A percentile compares a stretch with the other conserved stretches of the same genome.
phyloP scores from a whole-genome alignment of 2,797 vertebrate species.

The Steatocranus sp. region DNA sequence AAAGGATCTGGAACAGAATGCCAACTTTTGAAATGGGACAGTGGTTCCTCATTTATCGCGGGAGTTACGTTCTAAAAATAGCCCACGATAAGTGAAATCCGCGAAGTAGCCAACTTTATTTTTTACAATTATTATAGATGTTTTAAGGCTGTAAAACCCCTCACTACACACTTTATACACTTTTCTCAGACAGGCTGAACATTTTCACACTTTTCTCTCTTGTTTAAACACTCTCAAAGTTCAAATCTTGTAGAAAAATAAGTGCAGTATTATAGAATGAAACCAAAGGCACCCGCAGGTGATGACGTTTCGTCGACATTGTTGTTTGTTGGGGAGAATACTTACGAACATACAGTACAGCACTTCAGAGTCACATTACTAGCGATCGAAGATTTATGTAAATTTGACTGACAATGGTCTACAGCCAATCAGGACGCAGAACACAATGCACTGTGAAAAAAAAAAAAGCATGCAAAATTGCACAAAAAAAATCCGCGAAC shows the following conservation, averaged over 20 bases:
- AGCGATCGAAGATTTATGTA: no score
- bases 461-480: neutral
- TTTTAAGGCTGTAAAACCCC: neutral
- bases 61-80: neutral
- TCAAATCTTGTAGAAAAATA: no score
- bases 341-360: no score
- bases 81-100: neutral
- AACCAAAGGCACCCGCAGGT: no score
- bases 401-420: neutral
- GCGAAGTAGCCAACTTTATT: neutral
- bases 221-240: no score
- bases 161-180: neutral
- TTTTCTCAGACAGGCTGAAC: no score
- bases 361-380: no score
- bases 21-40: neutral
- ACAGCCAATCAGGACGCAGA: neutral
- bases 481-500: accelerated
- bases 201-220: no score
- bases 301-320: no score
- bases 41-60: neutral
- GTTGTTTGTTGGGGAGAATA: no score
- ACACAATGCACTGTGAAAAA: neutral
- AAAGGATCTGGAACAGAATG: neutral
- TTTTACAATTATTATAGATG: no score
- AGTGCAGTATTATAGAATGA: no score